Evolutionary conservation across 2,888 invertebrate genomes (phyloP), one percentile per base, ranked within the genome.

Genomic region (Drosophila flavopinicola): DNA sequence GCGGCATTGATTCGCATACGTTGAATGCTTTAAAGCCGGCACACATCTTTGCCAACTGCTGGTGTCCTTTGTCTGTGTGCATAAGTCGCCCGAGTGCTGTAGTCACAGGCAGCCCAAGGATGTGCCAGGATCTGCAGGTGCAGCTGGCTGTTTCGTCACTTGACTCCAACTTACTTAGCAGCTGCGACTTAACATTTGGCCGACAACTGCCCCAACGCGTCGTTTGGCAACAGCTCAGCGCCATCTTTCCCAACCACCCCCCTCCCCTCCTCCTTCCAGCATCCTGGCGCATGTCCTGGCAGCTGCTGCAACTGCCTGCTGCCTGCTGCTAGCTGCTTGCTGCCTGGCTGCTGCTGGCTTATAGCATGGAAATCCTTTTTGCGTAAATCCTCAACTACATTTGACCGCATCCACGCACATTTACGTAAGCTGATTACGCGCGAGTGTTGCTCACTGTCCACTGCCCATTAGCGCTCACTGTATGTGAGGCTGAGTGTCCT

Each of bases 371-470:
- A 82, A 78, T 78, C 78, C 78, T 78, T 75, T 78, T 68, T 75
- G 49, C 73, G 73, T 63, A 74, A 74, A 61, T 75, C 73, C 71
- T 51, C 54, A 65, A 74, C 77, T 76, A 74, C 80, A 76, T 72
- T 74, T 74, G 74, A 79, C 84, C 77, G 59, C 79, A 76, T 44
- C 84, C 53, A 75, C 58, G 77, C 77, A 74, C 84, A 79, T 79
- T 79, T 78, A 84, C 78, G 67, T 84, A 79, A 79, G 79, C 79
- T 79, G 79, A 79, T 79, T 79, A 84, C 80, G 59, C 67, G 57
- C 25, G 58, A 58, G 53, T 61, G 41, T 45, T 65, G 45, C 59
- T 59, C 45, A 49, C 57, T 60, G 53, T 66, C 70, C 75, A 37
- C 41, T 60, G 65, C 32, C 73, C 79, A 72, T 63, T 68, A 68